Evolutionary conservation across 2,888 invertebrate species (phyloP), one percentile per base, ranked within the genome.

Genomic region (Pristionchus japonicus): DNA sequence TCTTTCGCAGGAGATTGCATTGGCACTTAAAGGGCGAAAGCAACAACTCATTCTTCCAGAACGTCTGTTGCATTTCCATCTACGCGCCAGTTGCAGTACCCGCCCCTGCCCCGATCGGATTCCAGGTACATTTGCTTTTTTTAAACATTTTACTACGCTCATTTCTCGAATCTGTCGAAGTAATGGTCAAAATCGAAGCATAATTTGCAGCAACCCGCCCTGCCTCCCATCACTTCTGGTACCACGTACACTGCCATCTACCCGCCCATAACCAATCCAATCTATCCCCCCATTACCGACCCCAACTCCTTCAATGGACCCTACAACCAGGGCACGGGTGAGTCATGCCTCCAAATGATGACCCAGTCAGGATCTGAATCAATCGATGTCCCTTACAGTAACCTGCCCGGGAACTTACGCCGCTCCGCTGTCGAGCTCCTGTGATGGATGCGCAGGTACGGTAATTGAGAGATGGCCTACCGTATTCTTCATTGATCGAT

Each of bases 41-140:
- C n/a, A n/a, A n/a, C n/a, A n/a, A n/a, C n/a, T n/a, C n/a, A n/a
- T n/a, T n/a, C n/a, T n/a, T n/a, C n/a, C n/a, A n/a, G 92, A 91
- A 91, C 88, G 91, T 91, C 80, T 92, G 92, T 89, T 92, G 92
- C 86, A 91, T 91, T 27, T 52, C 87, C 11, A 49, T 57, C 74
- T 43, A 83, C 70, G 64, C 64, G 40, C 74, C 40, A 40, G 70
- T 70, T 27, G 37, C 64, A 3, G 82, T 52, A 9, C 82, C 82
- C 34, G 23, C 82, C 13, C 49, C 49, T 0, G 13, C 64, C 31
- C 70, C 77, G 43, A 43, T 77, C 47, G n/a, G n/a, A n/a, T 57
- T 23, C 57, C 3, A 3, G 57, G n/a, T 57, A 23, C 57, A 1
- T n/a, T n/a, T n/a, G n/a, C n/a, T n/a, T n/a, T n/a, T n/a, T n/a